These are phyloP conservation scores for Smittia sp. DNA, from an alignment of 2,888 invertebrate genomes.

Conservation along the genomic window DNA sequence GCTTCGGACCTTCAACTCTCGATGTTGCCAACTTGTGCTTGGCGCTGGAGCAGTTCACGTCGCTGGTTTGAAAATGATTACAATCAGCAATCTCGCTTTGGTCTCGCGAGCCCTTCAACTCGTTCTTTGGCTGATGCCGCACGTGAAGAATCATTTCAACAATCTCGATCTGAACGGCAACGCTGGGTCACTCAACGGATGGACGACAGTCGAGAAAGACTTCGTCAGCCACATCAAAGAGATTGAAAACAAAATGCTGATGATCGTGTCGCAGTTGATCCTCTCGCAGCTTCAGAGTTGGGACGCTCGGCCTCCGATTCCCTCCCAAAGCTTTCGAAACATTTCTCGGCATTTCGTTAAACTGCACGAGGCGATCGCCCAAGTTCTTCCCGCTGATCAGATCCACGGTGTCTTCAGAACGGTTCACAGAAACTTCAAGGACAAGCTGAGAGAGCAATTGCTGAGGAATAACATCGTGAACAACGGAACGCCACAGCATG, in stretches of 20 bases:
- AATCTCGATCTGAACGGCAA: slow-evolving; percentile 57
- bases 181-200: slow-evolving; percentile 49
- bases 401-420: slow-evolving; percentile 73
- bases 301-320: slow-evolving; percentile 94
- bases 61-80: slow-evolving; percentile 91
- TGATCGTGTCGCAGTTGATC: slow-evolving; percentile 83
- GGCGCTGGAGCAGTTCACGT: slow-evolving; percentile 95
- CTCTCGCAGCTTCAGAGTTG: slow-evolving; percentile 78
- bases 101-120: slow-evolving; percentile 81
- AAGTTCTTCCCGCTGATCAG: slow-evolving; percentile 76
- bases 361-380: slow-evolving; percentile 85
- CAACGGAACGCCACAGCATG: slow-evolving; percentile 96
- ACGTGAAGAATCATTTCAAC: slow-evolving; percentile 67
- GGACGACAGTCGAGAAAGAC: slow-evolving; percentile 74
- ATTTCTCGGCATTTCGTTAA: slow-evolving; percentile 86
- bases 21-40: slow-evolving; percentile 88
- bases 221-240: slow-evolving; percentile 87
- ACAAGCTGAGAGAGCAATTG: slow-evolving; percentile 79
- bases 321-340: slow-evolving; percentile 83
- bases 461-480: slow-evolving; percentile 83
- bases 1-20: slow-evolving; percentile 80
- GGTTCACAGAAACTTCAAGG: slow-evolving; percentile 83
- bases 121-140: slow-evolving; percentile 74
- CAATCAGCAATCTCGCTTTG: slow-evolving; percentile 87
- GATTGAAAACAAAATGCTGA: slow-evolving; percentile 85